A percentile compares a stretch with the other conserved stretches of the same genome.
Evolutionary conservation across 2,113 vertebrate genomes (phyloP).

Genomic region (Mastomys natalensis): DNA sequence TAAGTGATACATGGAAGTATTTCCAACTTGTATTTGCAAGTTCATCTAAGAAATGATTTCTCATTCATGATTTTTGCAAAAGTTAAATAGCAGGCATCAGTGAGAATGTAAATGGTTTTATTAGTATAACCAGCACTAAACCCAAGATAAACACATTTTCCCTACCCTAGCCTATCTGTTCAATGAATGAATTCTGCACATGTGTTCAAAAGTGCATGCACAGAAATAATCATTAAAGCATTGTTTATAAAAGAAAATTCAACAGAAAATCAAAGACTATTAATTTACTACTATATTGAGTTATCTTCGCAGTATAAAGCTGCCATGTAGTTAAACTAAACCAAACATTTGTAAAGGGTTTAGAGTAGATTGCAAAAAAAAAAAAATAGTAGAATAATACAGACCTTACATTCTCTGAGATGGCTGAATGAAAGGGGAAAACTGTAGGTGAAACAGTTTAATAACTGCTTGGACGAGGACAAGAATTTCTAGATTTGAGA

Average conservation of each 20-base stretch:
- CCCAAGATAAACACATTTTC: neutral
- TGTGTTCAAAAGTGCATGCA: neutral
- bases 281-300: neutral
- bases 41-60: neutral
- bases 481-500: neutral
- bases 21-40: neutral
- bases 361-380: neutral
- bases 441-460: neutral
- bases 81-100: neutral
- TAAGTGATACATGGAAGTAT: neutral
- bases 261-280: neutral
- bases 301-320: neutral
- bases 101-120: fast-evolving
- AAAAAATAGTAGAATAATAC: neutral
- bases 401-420: neutral
- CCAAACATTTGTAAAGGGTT: neutral
- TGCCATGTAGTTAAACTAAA: neutral
- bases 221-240: neutral
- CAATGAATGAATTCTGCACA: neutral
- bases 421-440: neutral
- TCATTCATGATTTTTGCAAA: neutral
- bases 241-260: neutral
- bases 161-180: neutral
- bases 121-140: too few relatives aligned
- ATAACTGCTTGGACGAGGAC: neutral